Evolutionary conservation across 2,113 vertebrate species (phyloP), one percentile per base, ranked within the genome.

Genomic region (Drymodes brunneopygia): DNA sequence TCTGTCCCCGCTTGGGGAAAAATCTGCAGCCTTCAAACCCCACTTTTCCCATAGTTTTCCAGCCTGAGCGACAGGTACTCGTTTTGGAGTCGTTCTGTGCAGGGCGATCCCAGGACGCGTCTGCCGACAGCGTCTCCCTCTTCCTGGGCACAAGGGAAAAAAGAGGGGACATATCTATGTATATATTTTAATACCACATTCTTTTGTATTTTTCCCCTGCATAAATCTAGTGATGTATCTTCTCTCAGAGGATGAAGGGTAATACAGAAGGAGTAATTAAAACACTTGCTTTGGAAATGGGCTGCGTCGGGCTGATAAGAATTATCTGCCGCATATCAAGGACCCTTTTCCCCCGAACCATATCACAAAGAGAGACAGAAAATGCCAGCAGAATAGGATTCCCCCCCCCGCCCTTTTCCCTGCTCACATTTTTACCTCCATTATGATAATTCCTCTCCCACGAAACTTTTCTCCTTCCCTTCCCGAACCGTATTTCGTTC

Each of bases 231-330:
- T 58, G 81, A 93, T 93, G 95, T 90, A 97, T 97, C 97, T 97
- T 74, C 92, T 97, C 95, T 97, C 94, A 70, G 81, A 91, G 95
- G 94, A 97, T 93, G 95, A 95, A 97, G 96, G 90, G 89, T 94
- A 97, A 96, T 97, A 94, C 87, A 93, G 96, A 36, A 94, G 95
- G 92, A 97, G 97, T 98, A 98, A 98, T 98, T 98, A 98, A 97
- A 98, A 95, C 98, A 91, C 97, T 98, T 98, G 97, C 97, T 98
- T 98, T 97, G 91, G 97, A 94, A 93, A 94, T 96, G 92, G 67
- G 92, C 98, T 98, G 98, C 96, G 75, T 85, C 94, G 53, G 45
- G 93, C 97, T 98, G 98, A 98, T 98, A 98, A 98, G 97, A 92
- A 91, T 98, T 98, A 98, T 98, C 98, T 94, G 75, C 64, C 48